Conservation (phyloP, 2,797 vertebrate species). For the Poliocrania exsul region DNA sequence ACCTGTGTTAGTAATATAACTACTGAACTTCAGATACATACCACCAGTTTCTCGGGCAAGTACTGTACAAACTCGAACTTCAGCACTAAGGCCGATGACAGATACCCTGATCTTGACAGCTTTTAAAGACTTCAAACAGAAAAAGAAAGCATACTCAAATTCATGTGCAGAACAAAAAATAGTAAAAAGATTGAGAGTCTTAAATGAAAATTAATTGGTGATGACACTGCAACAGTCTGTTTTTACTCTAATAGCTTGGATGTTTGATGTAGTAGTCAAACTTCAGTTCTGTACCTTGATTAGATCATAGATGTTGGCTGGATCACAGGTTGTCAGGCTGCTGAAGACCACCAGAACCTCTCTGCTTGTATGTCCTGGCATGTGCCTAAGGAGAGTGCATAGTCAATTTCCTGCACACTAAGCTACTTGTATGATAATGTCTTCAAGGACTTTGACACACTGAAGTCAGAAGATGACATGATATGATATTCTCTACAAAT, state of each 20-base stretch:
- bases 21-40: slow-evolving; percentile 59
- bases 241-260: not conserved
- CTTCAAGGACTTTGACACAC: not conserved
- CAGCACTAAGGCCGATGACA: slow-evolving; percentile 92
- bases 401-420: not conserved
- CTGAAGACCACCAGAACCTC: slow-evolving; percentile 94
- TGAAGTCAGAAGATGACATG: not conserved
- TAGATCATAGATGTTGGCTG: slow-evolving; percentile 93
- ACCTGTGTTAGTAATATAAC: not conserved
- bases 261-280: not conserved
- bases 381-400: slow-evolving; percentile 82
- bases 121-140: slow-evolving; percentile 86
- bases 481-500: not conserved
- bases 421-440: not conserved
- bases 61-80: slow-evolving; percentile 94
- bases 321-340: slow-evolving; percentile 97
- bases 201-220: not conserved
- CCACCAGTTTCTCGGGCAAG: slow-evolving; percentile 93
- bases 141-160: slow-evolving; percentile 21
- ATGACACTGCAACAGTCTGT: not conserved
- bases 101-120: slow-evolving; percentile 92
- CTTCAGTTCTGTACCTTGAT: slow-evolving; percentile 84
- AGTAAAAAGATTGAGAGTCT: not conserved
- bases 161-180: not conserved
- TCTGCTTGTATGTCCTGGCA: slow-evolving; percentile 95